Evolutionary conservation across 2,797 vertebrate species (phyloP).

Genomic region (Characodon lateralis): DNA sequence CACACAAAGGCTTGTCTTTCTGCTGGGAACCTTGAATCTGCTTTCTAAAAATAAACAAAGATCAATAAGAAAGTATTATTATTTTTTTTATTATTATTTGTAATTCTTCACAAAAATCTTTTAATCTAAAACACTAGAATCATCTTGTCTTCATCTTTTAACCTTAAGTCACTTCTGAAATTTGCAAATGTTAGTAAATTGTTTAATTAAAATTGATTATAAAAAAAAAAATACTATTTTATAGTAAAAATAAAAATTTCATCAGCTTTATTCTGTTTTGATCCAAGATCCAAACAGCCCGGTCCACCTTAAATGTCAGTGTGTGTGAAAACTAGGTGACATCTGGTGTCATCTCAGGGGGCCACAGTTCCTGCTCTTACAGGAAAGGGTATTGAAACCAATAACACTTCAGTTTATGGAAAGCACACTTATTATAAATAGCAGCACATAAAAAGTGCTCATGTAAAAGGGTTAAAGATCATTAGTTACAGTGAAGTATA

Average conservation of each 20-base stretch:
- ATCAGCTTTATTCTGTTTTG: not conserved
- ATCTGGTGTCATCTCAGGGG: conserved; percentile 66
- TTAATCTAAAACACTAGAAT: not conserved
- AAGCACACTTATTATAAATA: conserved; percentile 7
- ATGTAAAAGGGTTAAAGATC: not conserved
- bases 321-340: conserved; percentile 47
- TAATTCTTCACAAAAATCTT: not conserved
- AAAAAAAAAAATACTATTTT: not conserved
- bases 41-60: not conserved
- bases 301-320: conserved; percentile 62
- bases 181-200: not conserved
- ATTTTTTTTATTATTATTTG: too few relatives aligned
- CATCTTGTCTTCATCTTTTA: not conserved
- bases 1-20: not conserved
- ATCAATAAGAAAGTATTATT: too few relatives aligned
- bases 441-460: not conserved
- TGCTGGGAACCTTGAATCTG: not conserved
- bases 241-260: not conserved
- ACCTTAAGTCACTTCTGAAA: not conserved
- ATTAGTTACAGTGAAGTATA: not conserved
- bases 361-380: conserved; percentile 26
- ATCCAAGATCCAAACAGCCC: conserved; percentile 1
- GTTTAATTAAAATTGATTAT: not conserved
- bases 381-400: conserved; percentile 15
- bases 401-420: not conserved